phyloP scores from a whole-genome alignment of 2,888 invertebrate species.

The Acrobasis consociella region DNA sequence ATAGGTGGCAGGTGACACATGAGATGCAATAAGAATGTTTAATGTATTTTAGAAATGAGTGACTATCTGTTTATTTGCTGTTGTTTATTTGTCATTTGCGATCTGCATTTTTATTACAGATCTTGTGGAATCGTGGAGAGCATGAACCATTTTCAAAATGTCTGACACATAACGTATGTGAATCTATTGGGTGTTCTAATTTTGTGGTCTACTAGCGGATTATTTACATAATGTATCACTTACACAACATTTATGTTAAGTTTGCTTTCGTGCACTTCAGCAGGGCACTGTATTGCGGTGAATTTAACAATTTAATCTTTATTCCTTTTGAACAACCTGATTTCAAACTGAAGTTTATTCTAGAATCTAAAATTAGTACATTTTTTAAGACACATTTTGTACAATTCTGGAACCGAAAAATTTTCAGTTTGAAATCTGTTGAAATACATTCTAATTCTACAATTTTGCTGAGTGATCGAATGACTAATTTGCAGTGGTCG shows the following conservation, averaged over 20 bases:
- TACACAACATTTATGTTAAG: conserved; percentile 7
- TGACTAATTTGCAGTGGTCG: conserved; percentile 33
- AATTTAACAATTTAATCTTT: neutral
- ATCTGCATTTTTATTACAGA: neutral
- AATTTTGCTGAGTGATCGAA: conserved; percentile 23
- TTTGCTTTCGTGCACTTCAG: neutral
- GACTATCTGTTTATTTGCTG: neutral
- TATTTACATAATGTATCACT: neutral
- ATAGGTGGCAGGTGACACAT: no score
- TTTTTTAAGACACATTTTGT: no score
- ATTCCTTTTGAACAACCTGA: neutral
- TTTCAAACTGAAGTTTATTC: neutral
- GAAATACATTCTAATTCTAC: conserved; percentile 18
- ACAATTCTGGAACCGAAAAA: neutral
- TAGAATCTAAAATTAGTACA: no score
- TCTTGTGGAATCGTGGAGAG: neutral
- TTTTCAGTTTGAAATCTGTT: conserved; percentile 1
- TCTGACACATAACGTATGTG: neutral
- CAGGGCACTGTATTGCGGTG: neutral
- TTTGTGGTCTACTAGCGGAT: conserved; percentile 8
- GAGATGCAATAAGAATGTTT: no score
- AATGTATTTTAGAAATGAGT: no score
- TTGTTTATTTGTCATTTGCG: neutral
- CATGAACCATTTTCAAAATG: neutral
- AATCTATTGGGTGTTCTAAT: neutral